A percentile compares a stretch with the other conserved stretches of the same genome.
Evolutionary conservation across 2,888 invertebrate species (phyloP).

Genomic region (Darwinula stevensoni): DNA sequence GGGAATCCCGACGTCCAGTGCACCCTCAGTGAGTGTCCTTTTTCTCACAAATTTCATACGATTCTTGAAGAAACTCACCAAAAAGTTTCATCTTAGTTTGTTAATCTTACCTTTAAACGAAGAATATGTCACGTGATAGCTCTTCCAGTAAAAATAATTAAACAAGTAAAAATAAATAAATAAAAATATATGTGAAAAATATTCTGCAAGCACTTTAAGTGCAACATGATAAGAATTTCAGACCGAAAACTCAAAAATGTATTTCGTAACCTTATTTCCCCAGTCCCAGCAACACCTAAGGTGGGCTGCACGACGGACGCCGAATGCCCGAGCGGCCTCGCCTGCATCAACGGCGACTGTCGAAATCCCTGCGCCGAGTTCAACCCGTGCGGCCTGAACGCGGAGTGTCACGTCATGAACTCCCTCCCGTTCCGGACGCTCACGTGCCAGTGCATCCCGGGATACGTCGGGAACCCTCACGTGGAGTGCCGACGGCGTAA

Average conservation of each 20-base stretch:
- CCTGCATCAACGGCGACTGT: conserved; percentile 47
- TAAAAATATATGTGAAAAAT: no score
- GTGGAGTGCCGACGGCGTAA: neutral
- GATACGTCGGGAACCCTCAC: neutral
- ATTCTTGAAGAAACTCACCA: no score
- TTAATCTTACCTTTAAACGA: no score
- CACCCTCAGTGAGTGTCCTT: conserved; percentile 3
- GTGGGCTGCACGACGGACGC: conserved; percentile 9
- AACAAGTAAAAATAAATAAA: neutral
- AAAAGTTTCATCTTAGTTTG: no score
- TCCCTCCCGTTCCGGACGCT: neutral
- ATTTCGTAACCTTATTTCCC: no score
- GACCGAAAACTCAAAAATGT: no score
- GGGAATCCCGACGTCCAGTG: conserved; percentile 25
- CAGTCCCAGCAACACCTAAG: neutral
- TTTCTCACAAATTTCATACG: neutral
- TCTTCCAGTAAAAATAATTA: no score
- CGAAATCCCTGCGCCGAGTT: conserved; percentile 40
- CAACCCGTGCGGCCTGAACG: conserved; percentile 11
- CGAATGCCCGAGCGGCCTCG: conserved; percentile 27
- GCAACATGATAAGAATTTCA: no score
- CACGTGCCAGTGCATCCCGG: neutral
- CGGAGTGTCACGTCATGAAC: conserved; percentile 11
- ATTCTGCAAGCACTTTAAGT: no score
- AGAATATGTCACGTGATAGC: no score